Base-by-base conservation (phyloP, 1,140 invertebrate species). In the Bombus picipes region DNA sequence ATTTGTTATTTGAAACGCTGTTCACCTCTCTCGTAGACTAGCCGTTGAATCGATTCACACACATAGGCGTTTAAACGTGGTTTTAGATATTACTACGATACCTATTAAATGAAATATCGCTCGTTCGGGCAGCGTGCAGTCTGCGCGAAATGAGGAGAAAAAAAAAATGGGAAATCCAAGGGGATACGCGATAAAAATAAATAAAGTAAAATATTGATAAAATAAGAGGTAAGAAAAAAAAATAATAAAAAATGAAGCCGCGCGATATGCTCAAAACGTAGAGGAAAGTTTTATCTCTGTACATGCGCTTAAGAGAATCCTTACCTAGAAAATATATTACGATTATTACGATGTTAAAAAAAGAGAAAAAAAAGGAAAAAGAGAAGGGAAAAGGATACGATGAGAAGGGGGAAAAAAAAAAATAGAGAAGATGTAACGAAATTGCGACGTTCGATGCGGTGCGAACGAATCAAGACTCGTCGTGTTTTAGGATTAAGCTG, bases 201-300 rank as follows among this genome's bases (percentile, higher is more conserved):
- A 79, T 79, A 79, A 66, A 39, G 25, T 68, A 73, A 13, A 70
- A 65, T 65, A 70, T 70, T 6, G 25, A 70, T 70, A 28, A 86
- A 66, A 65, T n/a, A n/a, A 73, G 41, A 73, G 43, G 53, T 59
- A 41, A 59, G 66, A 28, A 66, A 75, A 78, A 13, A n/a, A 41
- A 41, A 28, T 41, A 72, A 72, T 43, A 39, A 87, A 47, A 87
- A 71, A 90, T 83, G 91, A 92, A 94, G 92, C 92, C 93, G 92
- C 92, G 91, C 85, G 89, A 86, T 93, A 94, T 94, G 93, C 93
- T 94, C 93, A 94, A 94, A 94, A 90, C 83, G 87, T 92, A 92
- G 91, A 91, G 80, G 91, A 88, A 93, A 92, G 59, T 83, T 91
- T 86, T 71, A 84, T 87, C 83, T 89, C 76, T 91, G 86, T 88